Base-by-base conservation (phyloP, 2,113 vertebrate genomes). In the Mystacornis crossleyi region DNA sequence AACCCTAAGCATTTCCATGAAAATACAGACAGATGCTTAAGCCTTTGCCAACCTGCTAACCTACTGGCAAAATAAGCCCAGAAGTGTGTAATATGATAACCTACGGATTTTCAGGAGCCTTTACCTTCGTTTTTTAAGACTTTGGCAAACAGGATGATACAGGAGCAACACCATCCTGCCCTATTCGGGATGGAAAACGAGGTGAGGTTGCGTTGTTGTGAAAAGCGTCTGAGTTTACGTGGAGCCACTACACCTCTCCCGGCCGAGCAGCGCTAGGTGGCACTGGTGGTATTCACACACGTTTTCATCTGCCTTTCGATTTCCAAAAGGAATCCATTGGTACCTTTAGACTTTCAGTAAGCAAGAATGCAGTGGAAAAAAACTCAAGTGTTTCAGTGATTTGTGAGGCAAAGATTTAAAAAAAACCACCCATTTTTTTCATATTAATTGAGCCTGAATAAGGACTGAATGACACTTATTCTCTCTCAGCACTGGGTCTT, bases 231-330 rank as follows among this genome's bases (percentile, higher is more conserved):
- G 71, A 8, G 38, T 17, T 54, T 20, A 4, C 0, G 4, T 34
- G 65, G 45, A 20, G 31, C 10, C 10, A 0, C 18, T 2, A 0
- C 15, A 10, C 3, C 8, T 69, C 88, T 36, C 67, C 6, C 16
- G 28, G 6, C 5, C 3, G 4, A 34, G 8, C 25, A 77, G 53
- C 98, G 58, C 95, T 97, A 98, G 98, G 95, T 98, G 97, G 97
- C 98, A 97, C 86, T 98, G 94, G 90, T 86, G 98, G 83, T 33
- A 74, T 97, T 93, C 74, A 80, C 54, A 98, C 67, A 18, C 14
- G 2, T 45, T 53, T 48, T 21, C 40, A 7, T 4, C 21, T 29
- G 42, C 18, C 23, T 45, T 34, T 31, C 10, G 1, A 3, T 24
- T 85, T 36, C 62, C 90, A 85, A 78, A 69, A 57, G 29, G 62